Evolutionary conservation across 2,888 invertebrate species (phyloP).

Genomic region (Lydus trimaculatus): DNA sequence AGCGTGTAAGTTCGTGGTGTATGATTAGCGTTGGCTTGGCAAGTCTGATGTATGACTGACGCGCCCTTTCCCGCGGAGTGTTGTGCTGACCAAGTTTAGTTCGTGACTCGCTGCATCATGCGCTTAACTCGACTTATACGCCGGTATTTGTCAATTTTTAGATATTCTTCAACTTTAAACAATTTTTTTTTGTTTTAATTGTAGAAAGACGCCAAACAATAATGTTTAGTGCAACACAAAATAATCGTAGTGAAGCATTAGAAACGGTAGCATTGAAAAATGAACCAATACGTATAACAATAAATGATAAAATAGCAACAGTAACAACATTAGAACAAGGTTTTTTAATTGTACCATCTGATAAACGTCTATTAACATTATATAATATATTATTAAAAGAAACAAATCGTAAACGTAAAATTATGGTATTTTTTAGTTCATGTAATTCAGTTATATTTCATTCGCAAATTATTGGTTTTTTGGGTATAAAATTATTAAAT

Average conservation of each 20-base stretch:
- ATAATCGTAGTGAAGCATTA: slow-evolving; percentile 86
- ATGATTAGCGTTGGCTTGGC: too few species aligned
- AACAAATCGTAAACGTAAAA: neutral
- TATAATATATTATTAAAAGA: neutral
- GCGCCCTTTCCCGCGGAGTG: too few species aligned
- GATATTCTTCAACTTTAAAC: too few species aligned
- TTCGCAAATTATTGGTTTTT: slow-evolving; percentile 8
- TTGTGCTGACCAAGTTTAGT: too few species aligned
- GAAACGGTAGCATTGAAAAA: slow-evolving; percentile 88
- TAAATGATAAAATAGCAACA: neutral
- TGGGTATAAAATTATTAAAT: neutral
- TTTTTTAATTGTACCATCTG: slow-evolving; percentile 5
- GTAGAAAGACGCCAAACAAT: slow-evolving; percentile 93
- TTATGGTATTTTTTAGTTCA: slow-evolving; percentile 24
- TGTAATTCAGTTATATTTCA: slow-evolving; percentile 23
- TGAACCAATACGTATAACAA: slow-evolving; percentile 66
- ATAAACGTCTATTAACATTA: neutral
- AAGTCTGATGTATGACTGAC: too few species aligned
- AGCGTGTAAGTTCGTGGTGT: too few species aligned
- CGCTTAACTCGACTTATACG: too few species aligned
- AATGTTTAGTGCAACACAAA: slow-evolving; percentile 95
- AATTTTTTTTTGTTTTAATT: slow-evolving; percentile 58
- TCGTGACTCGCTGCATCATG: too few species aligned
- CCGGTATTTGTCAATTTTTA: too few species aligned
- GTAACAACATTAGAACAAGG: neutral